phyloP scores from a whole-genome alignment of 1,140 invertebrate species.

The Megalopta genalis region DNA sequence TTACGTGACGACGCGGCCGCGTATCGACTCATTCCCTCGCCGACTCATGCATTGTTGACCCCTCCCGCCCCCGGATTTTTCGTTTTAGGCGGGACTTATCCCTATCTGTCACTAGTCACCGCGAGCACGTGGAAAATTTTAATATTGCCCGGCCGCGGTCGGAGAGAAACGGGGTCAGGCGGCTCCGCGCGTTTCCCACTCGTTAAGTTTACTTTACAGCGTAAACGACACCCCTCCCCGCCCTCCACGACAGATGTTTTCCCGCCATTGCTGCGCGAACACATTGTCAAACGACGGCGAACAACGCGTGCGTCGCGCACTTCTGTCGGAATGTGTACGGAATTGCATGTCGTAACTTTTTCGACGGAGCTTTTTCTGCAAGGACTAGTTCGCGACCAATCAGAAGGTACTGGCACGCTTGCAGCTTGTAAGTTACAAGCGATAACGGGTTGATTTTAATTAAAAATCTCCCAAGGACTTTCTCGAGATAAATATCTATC shows the following conservation, averaged over 20 bases:
- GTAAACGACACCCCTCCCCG: neutral
- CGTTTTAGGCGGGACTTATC: neutral
- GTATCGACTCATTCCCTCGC: neutral
- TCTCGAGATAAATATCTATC: no score
- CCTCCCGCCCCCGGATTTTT: neutral
- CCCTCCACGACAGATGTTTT: slow-evolving; percentile 8
- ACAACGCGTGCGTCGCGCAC: no score
- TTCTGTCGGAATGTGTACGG: no score
- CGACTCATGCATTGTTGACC: slow-evolving; percentile 2
- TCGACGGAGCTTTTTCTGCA: no score
- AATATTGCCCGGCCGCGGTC: slow-evolving; percentile 17
- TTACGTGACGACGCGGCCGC: neutral
- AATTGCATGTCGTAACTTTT: no score
- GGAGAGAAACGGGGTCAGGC: neutral
- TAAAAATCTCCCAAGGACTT: no score
- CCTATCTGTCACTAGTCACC: neutral
- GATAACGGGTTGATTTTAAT: no score
- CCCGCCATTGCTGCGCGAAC: neutral
- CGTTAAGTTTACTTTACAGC: slow-evolving; percentile 3
- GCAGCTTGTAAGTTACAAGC: no score
- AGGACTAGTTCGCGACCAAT: no score
- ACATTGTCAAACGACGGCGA: no score
- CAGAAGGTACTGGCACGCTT: no score
- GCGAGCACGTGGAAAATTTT: slow-evolving; percentile 37
- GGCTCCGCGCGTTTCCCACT: neutral